Conservation (phyloP, 2,797 vertebrate genomes). For the Fistularia tabacaria region DNA sequence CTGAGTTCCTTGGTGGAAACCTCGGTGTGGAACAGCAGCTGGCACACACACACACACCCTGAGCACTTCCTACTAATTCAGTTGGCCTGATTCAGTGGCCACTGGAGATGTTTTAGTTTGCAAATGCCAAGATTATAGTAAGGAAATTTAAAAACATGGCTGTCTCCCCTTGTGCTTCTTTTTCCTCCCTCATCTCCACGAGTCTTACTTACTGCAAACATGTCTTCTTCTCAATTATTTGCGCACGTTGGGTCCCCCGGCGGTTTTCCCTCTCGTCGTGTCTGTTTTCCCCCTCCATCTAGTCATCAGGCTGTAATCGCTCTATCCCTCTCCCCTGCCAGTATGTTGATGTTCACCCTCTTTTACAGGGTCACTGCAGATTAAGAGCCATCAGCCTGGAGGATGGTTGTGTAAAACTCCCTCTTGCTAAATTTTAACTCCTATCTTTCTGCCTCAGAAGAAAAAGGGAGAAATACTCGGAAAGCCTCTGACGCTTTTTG, state of each 20-base stretch:
- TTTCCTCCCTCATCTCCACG: conserved; percentile 3
- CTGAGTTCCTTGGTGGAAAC: conserved; percentile 8
- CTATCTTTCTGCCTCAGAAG: neutral
- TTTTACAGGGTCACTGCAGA: conserved; percentile 53
- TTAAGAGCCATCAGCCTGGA: conserved; percentile 40
- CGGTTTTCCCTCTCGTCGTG: neutral
- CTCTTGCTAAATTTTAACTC: conserved; percentile 41
- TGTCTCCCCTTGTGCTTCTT: conserved; percentile 4
- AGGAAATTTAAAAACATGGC: conserved; percentile 29
- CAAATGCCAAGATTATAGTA: conserved; percentile 18
- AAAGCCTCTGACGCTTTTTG: conserved; percentile 22
- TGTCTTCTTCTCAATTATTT: conserved; percentile 16
- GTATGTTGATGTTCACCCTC: conserved; percentile 38
- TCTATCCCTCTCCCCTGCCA: conserved; percentile 20
- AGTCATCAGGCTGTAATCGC: conserved; percentile 15
- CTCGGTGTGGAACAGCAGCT: conserved; percentile 17
- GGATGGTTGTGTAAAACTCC: conserved; percentile 57
- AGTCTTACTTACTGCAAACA: neutral
- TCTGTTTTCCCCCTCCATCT: conserved; percentile 6
- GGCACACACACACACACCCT: conserved; percentile 19
- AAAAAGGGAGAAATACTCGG: conserved; percentile 24
- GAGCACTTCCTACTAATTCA: conserved; percentile 22
- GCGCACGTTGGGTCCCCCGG: neutral
- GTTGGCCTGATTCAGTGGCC: conserved; percentile 26
- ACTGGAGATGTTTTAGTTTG: conserved; percentile 16